Evolutionary conservation across 2,113 vertebrate species (phyloP), one percentile per base, ranked within the genome.

Genomic region (Pangasianodon hypophthalmus): DNA sequence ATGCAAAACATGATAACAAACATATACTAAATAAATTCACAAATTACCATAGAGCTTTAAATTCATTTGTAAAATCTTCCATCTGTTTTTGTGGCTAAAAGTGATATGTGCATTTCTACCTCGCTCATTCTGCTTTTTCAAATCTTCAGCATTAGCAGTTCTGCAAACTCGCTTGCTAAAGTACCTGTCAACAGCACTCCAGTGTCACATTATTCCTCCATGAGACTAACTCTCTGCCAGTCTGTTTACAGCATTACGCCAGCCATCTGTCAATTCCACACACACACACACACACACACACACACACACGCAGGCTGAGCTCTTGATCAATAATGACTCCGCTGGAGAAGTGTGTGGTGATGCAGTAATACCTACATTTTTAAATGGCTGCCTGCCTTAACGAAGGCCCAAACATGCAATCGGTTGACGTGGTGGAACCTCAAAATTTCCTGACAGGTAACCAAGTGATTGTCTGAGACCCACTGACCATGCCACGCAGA

Each of bases 241-340:
- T 62, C 75, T 87, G 87, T 87, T 87, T 89, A 84, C 88, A 52
- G 13, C 67, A 86, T 84, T 77, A 77, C 14, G 21, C 77, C 48
- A 64, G 58, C 67, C 88, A 87, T 91, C 88, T 89, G 85, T 91
- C 85, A 89, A 52, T 11, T 58, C 37, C 88, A 85, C 80, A 90
- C 69, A 90, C 81, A 88, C 73, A 24, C 67, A 56, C 58, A 69
- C 50, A 18, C 58, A 73, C 67, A 54, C 67, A 73, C 32, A 86
- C 85, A 86, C 85, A 73, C 44, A 21, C 54, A 67, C 41, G 19
- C 60, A 85, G 37, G 24, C 48, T 56, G 48, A 85, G 88, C 44
- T 69, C 73, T 56, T 88, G 88, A 90, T 91, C 79, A 82, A 91
- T 91, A 90, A 91, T 88, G 84, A 62, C 75, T 75, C 52, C 10